These are phyloP conservation scores for Aurelia sp. DNA, from an alignment of 30 jellyfish, hydroid and myxozoan genomes.

Conservation along the genomic window DNA sequence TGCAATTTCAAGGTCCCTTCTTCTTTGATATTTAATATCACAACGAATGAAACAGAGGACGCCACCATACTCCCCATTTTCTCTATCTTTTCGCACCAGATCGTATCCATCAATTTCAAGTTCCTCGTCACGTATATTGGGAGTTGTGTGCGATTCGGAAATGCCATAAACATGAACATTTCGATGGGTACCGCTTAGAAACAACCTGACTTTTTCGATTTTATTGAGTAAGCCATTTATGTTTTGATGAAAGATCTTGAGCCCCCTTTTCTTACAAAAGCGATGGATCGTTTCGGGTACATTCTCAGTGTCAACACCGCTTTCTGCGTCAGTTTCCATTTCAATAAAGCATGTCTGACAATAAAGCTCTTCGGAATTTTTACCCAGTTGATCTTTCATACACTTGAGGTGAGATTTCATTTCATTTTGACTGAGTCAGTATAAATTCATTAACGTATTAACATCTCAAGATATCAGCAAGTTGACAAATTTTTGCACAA, in stretches of 20 bases:
- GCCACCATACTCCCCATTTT: slow-evolving; percentile 33
- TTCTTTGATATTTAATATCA: slow-evolving; percentile 51
- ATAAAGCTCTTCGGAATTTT: slow-evolving; percentile 42
- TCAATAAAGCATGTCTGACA: slow-evolving; percentile 46
- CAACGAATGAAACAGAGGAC: slow-evolving; percentile 20
- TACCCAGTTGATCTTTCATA: slow-evolving; percentile 43
- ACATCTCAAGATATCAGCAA: too few relatives aligned
- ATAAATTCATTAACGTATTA: too few relatives aligned
- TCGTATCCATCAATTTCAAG: slow-evolving; percentile 45
- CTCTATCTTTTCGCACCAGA: slow-evolving; percentile 62
- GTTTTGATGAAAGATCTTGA: slow-evolving; percentile 69
- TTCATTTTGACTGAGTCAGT: too few relatives aligned
- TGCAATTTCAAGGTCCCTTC: slow-evolving; percentile 47
- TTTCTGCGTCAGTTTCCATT: slow-evolving; percentile 43
- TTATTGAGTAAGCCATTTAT: slow-evolving; percentile 51
- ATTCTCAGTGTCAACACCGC: slow-evolving; percentile 53
- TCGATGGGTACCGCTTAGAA: slow-evolving; percentile 29
- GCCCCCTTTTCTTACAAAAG: slow-evolving; percentile 45
- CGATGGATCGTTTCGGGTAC: slow-evolving; percentile 31
- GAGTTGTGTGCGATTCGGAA: slow-evolving; percentile 39
- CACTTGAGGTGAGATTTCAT: slow-evolving; percentile 51
- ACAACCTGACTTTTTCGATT: slow-evolving; percentile 16
- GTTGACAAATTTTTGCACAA: too few relatives aligned
- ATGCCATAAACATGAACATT: slow-evolving; percentile 58
- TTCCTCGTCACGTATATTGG: slow-evolving; percentile 37